Percentiles rank a stretch among this genome's conserved stretches.
Conservation (phyloP, 2,797 vertebrate genomes). For the Anniella stebbinsi region DNA sequence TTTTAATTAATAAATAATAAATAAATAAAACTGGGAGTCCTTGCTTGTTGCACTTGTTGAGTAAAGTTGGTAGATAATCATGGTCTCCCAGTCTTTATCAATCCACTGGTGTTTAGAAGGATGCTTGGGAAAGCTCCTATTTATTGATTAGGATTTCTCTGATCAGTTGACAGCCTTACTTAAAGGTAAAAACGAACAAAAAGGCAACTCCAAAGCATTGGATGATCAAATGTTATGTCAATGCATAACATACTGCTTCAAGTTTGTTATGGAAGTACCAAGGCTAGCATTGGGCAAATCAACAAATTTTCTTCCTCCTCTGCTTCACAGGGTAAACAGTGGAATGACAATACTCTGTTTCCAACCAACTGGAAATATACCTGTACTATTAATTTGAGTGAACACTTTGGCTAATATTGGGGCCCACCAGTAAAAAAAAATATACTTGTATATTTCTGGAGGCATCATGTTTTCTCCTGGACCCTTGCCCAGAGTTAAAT, state of each 20-base stretch:
- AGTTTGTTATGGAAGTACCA: background rate
- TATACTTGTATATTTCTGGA: no score
- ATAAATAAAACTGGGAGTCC: background rate
- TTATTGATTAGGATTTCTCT: background rate
- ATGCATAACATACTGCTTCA: no score
- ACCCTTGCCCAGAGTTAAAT: no score
- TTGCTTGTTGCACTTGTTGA: background rate
- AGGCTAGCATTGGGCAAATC: background rate
- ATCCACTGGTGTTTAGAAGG: background rate
- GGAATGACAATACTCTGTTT: no score
- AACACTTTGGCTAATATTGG: no score
- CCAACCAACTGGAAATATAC: no score
- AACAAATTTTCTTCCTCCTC: background rate
- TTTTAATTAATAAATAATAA: no score
- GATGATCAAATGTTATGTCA: background rate
- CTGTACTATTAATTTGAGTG: no score
- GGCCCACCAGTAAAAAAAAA: no score
- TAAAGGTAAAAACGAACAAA: background rate
- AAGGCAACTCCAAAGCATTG: background rate
- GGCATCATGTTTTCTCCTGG: no score
- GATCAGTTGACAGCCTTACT: background rate
- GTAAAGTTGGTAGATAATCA: background rate
- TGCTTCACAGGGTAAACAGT: background rate
- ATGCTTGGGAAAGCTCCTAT: background rate
- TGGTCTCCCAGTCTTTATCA: background rate